Evolutionary conservation across 2,113 vertebrate species (phyloP).

Genomic region (Lagopus muta): DNA sequence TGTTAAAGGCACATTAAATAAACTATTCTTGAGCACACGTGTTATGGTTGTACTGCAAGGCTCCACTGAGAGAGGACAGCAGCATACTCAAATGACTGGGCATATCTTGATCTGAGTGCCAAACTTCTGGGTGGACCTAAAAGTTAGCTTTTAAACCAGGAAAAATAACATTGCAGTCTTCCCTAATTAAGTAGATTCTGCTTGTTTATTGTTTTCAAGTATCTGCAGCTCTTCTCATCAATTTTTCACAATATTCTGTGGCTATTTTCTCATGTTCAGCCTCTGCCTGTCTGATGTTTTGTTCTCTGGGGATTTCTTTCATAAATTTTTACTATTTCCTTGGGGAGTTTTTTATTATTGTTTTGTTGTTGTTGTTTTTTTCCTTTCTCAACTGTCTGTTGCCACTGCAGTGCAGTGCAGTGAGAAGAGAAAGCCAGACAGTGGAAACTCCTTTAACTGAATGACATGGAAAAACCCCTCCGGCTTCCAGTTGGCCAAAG

Average conservation of each 20-base stretch:
- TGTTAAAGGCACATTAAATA: not conserved
- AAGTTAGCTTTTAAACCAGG: not conserved
- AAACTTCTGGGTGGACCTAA: not conserved
- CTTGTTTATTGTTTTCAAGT: conserved; percentile 22
- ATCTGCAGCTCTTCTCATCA: conserved; percentile 33
- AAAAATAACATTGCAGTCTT: not conserved
- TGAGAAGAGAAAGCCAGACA: conserved; percentile 27
- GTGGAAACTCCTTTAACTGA: conserved; percentile 72
- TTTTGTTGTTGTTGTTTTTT: not conserved
- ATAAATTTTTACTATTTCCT: conserved; percentile 31
- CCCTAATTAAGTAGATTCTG: not conserved
- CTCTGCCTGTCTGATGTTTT: not conserved
- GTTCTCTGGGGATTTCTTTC: not conserved
- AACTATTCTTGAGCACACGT: not conserved
- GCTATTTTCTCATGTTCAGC: not conserved
- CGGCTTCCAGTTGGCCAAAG: conserved; percentile 26
- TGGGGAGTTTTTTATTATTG: not conserved
- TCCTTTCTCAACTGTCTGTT: not conserved
- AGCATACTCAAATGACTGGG: not conserved
- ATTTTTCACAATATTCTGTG: conserved; percentile 23
- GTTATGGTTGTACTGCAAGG: not conserved
- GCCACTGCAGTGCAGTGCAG: not conserved
- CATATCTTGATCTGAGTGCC: not conserved
- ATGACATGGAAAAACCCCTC: conserved; percentile 76
- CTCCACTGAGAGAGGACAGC: not conserved